phyloP scores from a whole-genome alignment of 53 echinoderm and acorn worm genomes.

The Luidia sarsii region DNA sequence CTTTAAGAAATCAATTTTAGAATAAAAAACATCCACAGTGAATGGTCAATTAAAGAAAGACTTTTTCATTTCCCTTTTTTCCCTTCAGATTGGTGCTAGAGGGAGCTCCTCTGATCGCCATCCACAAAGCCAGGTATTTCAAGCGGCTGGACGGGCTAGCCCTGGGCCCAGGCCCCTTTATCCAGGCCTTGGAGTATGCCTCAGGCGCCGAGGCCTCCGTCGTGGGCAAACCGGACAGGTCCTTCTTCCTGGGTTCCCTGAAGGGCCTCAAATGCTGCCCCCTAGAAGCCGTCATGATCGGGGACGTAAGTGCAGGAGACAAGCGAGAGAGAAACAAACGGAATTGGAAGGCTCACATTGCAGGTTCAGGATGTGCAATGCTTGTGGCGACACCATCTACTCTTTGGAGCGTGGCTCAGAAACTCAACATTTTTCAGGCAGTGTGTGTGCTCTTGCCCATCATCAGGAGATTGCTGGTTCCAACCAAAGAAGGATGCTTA shows the following conservation, averaged over 20 bases:
- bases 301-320: constrained; percentile 77
- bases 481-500: no score
- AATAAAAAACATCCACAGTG: no score
- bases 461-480: no score
- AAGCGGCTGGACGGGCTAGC: constrained; percentile 88
- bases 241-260: constrained; percentile 80
- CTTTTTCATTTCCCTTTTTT: neutral
- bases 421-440: no score
- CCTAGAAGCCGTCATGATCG: constrained; percentile 94
- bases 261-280: constrained; percentile 73
- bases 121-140: constrained; percentile 89
- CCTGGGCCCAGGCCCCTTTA: constrained; percentile 92
- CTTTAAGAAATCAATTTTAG: neutral
- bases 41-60: neutral
- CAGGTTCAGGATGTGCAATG: no score
- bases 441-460: no score
- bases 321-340: no score
- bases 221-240: constrained; percentile 89
- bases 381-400: no score
- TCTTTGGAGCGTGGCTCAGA: no score
- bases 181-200: constrained; percentile 89
- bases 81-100: constrained; percentile 75
- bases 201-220: constrained; percentile 70
- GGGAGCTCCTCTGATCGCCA: constrained; percentile 81
- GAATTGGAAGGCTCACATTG: no score